Percentiles rank a stretch among this genome's conserved stretches.
These are phyloP conservation scores for Dryococelus australis DNA, from an alignment of 2,888 invertebrate genomes.

Conservation along the genomic window DNA sequence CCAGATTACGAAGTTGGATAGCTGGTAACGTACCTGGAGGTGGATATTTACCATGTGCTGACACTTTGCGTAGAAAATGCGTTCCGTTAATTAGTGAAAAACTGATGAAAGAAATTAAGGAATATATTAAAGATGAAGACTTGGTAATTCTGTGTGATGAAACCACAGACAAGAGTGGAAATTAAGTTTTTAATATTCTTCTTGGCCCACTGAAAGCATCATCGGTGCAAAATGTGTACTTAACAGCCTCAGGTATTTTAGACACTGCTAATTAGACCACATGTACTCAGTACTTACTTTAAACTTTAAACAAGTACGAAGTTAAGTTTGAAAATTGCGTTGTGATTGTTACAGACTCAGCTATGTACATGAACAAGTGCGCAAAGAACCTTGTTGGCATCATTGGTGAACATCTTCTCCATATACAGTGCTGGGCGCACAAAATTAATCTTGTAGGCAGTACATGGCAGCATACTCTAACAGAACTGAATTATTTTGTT, in stretches of 20 bases:
- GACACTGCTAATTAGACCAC: background rate
- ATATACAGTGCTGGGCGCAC: background rate
- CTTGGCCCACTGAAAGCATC: background rate
- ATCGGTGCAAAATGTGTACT: background rate
- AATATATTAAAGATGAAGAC: background rate
- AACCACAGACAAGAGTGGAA: background rate
- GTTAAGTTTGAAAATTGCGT: background rate
- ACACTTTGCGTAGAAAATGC: background rate
- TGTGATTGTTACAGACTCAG: slow-evolving; percentile 7
- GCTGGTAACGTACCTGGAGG: background rate
- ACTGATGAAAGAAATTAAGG: background rate
- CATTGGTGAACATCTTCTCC: background rate
- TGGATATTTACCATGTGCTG: background rate
- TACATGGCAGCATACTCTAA: background rate
- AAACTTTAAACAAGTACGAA: background rate
- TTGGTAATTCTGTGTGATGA: background rate
- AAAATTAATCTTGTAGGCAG: slow-evolving; percentile 7
- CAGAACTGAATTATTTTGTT: background rate
- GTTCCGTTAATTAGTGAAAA: background rate
- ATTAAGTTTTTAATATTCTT: background rate
- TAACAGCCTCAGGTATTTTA: background rate
- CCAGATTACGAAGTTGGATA: background rate
- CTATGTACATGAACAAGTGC: slow-evolving; percentile 7
- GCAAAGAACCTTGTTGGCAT: background rate
- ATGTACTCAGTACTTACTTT: background rate